Conservation (phyloP, 2,888 invertebrate genomes). For the Molanna angustata region DNA sequence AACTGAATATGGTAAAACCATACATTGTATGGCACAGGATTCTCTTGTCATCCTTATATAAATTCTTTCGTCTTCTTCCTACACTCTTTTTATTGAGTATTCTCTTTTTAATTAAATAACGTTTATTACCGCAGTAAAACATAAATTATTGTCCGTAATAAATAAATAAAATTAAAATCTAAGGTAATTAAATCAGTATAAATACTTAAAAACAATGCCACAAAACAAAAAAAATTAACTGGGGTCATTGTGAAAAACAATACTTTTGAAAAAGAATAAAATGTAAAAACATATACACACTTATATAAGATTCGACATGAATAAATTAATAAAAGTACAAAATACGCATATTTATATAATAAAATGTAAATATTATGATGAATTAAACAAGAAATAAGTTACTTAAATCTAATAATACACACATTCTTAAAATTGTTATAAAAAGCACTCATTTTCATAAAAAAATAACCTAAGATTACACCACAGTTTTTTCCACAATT, state of each 20-base stretch:
- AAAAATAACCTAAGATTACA: constrained; percentile 33
- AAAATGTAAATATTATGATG: constrained; percentile 19
- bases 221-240: constrained; percentile 26
- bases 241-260: constrained; percentile 15
- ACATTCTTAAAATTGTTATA: constrained; percentile 30
- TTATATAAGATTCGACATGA: constrained; percentile 11
- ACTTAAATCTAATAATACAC: constrained; percentile 32
- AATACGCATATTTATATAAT: constrained; percentile 15
- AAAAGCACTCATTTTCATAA: constrained; percentile 33
- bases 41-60: constrained; percentile 15
- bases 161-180: constrained; percentile 23
- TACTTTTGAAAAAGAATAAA: constrained; percentile 15
- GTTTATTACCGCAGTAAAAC: constrained; percentile 12
- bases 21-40: constrained; percentile 28
- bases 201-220: constrained; percentile 24
- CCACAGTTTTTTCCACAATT: constrained; percentile 26
- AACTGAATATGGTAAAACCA: constrained; percentile 30
- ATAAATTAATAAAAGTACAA: constrained; percentile 29
- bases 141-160: constrained; percentile 26
- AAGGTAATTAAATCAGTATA: constrained; percentile 21
- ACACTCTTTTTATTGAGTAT: constrained; percentile 25
- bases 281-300: constrained; percentile 15
- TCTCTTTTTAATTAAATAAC: constrained; percentile 20
- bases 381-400: constrained; percentile 30
- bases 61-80: constrained; percentile 8